Conservation (phyloP, 2,113 vertebrate species). For the Eulacestoma nigropectus region DNA sequence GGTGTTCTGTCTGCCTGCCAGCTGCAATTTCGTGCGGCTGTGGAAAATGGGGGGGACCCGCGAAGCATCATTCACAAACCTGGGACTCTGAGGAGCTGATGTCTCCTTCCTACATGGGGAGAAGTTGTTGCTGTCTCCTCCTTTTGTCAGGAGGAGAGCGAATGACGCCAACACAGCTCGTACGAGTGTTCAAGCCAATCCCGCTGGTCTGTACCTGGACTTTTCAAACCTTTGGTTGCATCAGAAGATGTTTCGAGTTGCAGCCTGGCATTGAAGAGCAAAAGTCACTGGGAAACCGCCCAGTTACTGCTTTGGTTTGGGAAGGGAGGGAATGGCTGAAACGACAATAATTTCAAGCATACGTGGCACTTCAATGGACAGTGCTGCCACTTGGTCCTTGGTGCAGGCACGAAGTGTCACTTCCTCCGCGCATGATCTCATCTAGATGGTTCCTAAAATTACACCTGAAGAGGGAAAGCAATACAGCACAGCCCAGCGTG, state of each 20-base stretch:
- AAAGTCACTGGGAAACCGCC: neutral
- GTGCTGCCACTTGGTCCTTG: neutral
- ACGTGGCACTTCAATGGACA: accelerated
- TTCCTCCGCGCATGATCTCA: neutral
- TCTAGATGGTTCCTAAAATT: neutral
- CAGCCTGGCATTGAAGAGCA: neutral
- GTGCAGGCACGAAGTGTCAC: neutral
- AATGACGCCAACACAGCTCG: neutral
- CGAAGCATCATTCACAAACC: neutral
- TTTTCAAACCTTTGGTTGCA: neutral
- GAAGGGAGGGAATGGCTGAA: neutral
- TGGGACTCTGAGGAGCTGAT: neutral
- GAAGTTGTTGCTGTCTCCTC: neutral
- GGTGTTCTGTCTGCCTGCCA: neutral
- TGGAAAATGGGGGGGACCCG: neutral
- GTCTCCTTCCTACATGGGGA: neutral
- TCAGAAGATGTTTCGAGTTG: neutral
- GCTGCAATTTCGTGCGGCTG: neutral
- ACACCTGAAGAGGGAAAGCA: neutral
- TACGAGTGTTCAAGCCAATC: accelerated
- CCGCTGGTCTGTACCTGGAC: neutral
- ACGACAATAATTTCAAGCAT: neutral
- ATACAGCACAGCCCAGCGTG: neutral
- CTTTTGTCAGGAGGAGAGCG: neutral
- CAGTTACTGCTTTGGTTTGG: neutral